Percentiles rank a stretch among this genome's conserved stretches.
These are phyloP conservation scores for Tolmerus cingulatus DNA, from an alignment of 2,888 invertebrate genomes.

Conservation along the genomic window DNA sequence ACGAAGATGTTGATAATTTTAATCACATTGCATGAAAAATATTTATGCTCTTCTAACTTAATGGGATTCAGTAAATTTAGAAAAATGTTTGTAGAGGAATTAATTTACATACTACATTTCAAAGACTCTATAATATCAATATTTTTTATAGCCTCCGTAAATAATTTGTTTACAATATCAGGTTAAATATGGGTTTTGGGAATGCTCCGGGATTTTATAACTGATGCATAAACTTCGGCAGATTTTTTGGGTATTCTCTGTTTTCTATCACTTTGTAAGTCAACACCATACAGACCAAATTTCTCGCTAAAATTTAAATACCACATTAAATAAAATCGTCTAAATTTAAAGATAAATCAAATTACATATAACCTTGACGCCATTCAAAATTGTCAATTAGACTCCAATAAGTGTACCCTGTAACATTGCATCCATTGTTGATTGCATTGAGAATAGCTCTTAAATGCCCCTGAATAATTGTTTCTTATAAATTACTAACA, in stretches of 20 bases:
- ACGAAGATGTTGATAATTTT: too few species aligned
- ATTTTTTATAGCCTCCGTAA: neutral
- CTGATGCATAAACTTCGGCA: constrained; percentile 66
- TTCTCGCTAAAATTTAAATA: constrained; percentile 65
- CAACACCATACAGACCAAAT: constrained; percentile 75
- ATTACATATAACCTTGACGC: constrained; percentile 56
- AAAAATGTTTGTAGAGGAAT: too few species aligned
- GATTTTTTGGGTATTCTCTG: constrained; percentile 73
- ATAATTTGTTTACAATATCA: neutral
- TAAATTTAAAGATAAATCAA: neutral
- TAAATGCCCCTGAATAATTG: constrained; percentile 60
- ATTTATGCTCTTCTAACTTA: too few species aligned
- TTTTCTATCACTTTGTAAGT: constrained; percentile 69
- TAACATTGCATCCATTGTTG: constrained; percentile 55
- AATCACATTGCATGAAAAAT: too few species aligned
- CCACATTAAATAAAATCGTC: neutral
- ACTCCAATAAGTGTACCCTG: constrained; percentile 56
- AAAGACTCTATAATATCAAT: too few species aligned
- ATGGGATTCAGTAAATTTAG: too few species aligned
- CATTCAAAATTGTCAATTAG: constrained; percentile 59
- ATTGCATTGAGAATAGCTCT: constrained; percentile 54
- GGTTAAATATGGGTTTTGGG: neutral
- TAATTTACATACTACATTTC: too few species aligned
- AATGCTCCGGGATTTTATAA: constrained; percentile 61
- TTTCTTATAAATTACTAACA: constrained; percentile 29